Evolutionary conservation across 2,888 invertebrate genomes (phyloP), one percentile per base, ranked within the genome.

Genomic region (Morpho helenor): DNA sequence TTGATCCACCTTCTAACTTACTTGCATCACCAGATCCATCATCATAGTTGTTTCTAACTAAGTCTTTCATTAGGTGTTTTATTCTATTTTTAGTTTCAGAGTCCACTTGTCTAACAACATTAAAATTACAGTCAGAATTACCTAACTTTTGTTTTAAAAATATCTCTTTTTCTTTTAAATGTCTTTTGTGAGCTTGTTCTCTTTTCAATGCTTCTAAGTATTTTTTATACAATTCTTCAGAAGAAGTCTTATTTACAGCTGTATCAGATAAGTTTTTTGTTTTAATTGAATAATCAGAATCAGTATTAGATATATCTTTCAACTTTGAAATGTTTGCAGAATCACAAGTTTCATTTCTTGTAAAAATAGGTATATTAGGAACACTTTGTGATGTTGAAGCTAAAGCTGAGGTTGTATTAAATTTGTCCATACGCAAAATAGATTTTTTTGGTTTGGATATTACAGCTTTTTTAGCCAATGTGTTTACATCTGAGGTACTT

Each of bases 11-110:
- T 72, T 86, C 84, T 55, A 88, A 66, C 70, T 85, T 87, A 69
- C 84, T 84, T n/a, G 88, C 89, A 70, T 90, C 90, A 7, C 90
- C 90, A 7, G 89, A 89, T 16, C 89, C 88, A 69, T 88, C 84
- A 57, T 84, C 80, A 67, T 86, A 84, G 59, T 88, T 87, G 63
- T 89, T 89, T 64, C 82, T 76, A n/a, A 84, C 81, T 55, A 90
- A 76, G 68, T 90, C 90, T 68, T 87, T 85, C 62, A 89, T 79
- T 48, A 90, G 70, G 59, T 86, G 79, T 64, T 85, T 82, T 10
- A 89, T 67, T 69, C 74, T 79, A 55, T 68, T 78, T 61, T 73
- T 77, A 9, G 74, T 65, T 64, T 78, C 80, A 7, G 64, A 47
- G 44, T 80, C 76, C 40, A 73, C 60, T 44, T 70, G 68, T 31